These are phyloP conservation scores for Nesometra sesokonis DNA, from an alignment of 35 echinoderm and acorn worm genomes.

Conservation along the genomic window DNA sequence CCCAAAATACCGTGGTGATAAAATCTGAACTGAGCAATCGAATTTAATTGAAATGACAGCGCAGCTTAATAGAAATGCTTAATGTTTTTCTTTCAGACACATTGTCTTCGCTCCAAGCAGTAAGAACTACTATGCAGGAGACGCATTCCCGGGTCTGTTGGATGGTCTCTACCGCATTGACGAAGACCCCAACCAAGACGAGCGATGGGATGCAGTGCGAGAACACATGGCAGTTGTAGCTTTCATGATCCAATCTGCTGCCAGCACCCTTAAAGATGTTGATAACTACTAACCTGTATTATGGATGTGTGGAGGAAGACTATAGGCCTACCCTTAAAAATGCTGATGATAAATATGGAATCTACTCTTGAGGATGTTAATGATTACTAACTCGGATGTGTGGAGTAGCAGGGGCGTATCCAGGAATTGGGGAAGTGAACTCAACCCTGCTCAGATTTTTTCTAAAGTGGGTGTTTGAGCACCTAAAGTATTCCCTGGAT, in stretches of 20 bases:
- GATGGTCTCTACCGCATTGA: constrained; percentile 80
- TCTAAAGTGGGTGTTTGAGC: too few species aligned
- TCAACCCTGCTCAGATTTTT: too few species aligned
- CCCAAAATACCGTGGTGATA: not conserved
- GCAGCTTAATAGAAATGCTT: too few species aligned
- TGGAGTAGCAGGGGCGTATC: too few species aligned
- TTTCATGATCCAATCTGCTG: constrained; percentile 65
- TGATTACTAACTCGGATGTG: too few species aligned
- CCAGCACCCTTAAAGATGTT: constrained; percentile 61
- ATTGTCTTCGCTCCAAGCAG: constrained; percentile 83
- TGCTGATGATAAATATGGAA: too few species aligned
- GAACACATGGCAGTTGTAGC: constrained; percentile 80
- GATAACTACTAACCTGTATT: constrained; percentile 6
- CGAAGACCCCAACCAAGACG: constrained; percentile 1
- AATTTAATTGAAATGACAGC: not conserved
- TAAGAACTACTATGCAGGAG: constrained; percentile 51
- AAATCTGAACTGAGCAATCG: not conserved
- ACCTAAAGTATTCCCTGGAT: too few species aligned
- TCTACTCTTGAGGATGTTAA: too few species aligned
- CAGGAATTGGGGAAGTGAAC: too few species aligned
- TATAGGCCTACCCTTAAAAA: too few species aligned
- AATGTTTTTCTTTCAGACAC: constrained; percentile 35
- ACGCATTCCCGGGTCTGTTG: constrained; percentile 65
- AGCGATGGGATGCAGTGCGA: not conserved
- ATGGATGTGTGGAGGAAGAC: too few species aligned